Percentiles rank a stretch among this genome's conserved stretches.
These are phyloP conservation scores for Spilosoma lubricipeda DNA, from an alignment of 2,888 invertebrate genomes.

Conservation along the genomic window DNA sequence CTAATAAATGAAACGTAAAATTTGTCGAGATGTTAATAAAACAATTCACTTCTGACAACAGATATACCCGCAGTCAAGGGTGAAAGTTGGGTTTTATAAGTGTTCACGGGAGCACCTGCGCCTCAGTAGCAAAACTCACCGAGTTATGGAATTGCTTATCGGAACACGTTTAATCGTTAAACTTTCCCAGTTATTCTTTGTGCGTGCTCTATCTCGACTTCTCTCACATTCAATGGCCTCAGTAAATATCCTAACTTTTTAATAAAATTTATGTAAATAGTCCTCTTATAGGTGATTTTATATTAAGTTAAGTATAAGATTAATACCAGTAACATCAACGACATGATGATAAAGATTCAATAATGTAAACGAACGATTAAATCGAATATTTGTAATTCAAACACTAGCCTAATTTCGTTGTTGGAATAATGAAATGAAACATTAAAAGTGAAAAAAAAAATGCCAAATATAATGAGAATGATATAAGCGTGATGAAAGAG, in stretches of 20 bases:
- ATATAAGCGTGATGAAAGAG: neutral
- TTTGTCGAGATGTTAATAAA: neutral
- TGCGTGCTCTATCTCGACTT: constrained; percentile 19
- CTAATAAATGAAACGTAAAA: neutral
- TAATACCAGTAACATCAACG: neutral
- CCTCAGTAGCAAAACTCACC: constrained; percentile 4
- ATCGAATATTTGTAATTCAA: neutral
- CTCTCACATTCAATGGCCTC: constrained; percentile 14
- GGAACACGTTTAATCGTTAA: constrained; percentile 49
- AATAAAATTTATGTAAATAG: constrained; percentile 1
- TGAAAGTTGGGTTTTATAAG: neutral
- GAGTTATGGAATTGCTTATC: constrained; percentile 33
- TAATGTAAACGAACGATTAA: too few relatives aligned
- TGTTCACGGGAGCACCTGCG: neutral
- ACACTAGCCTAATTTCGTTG: neutral
- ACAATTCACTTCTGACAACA: neutral
- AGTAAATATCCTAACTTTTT: constrained; percentile 21
- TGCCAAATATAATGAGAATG: neutral
- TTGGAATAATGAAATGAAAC: neutral
- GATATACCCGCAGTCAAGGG: neutral
- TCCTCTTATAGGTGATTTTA: neutral
- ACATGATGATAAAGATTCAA: neutral
- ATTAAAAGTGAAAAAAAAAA: neutral
- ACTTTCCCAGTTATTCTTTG: constrained; percentile 31
- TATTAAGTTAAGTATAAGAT: neutral